Percentiles rank a stretch among this genome's conserved stretches.
These are phyloP conservation scores for Eunapius fragilis DNA, from an alignment of 37 sponge, comb jelly and placozoan genomes.

Conservation along the genomic window DNA sequence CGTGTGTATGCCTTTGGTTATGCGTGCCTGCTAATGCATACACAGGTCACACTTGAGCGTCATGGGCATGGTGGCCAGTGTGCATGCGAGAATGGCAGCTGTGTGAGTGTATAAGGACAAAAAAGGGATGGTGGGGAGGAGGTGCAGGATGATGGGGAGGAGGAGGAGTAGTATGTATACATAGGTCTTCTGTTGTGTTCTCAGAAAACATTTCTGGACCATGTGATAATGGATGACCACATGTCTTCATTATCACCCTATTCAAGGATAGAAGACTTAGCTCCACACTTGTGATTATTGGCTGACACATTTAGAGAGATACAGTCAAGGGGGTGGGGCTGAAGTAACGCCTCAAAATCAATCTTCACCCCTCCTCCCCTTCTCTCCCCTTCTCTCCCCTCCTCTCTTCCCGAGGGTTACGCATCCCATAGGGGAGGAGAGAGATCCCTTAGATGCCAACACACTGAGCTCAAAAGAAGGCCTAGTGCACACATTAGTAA, in stretches of 20 bases:
- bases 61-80: no score
- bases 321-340: neutral
- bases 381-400: no score
- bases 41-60: no score
- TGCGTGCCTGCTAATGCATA: no score
- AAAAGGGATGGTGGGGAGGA: neutral
- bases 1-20: no score
- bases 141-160: no score
- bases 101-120: neutral
- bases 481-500: neutral
- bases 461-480: neutral
- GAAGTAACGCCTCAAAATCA: neutral
- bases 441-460: neutral
- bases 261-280: neutral
- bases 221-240: neutral
- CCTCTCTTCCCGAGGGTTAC: no score
- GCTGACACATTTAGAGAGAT: neutral
- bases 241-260: neutral
- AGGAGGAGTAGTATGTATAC: no score
- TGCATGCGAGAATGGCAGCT: no score
- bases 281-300: neutral
- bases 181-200: neutral
- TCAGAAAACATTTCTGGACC: neutral
- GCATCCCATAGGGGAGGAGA: no score
- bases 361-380: no score